phyloP scores from a whole-genome alignment of 2,797 vertebrate species.

The Melanotaenia pygmaea region DNA sequence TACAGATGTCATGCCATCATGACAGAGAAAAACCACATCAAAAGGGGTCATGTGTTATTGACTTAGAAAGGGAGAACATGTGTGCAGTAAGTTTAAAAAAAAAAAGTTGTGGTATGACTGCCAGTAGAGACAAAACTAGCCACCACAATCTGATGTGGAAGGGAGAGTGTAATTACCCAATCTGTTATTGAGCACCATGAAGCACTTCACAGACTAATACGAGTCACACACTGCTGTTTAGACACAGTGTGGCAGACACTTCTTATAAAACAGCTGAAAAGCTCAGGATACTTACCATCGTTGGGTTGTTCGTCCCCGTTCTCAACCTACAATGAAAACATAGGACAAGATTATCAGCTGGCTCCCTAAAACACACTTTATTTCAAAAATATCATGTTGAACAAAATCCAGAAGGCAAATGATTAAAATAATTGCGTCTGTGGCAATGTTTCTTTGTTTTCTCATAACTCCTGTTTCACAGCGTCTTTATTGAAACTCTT shows the following conservation, averaged over 20 bases:
- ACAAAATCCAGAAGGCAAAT: background rate
- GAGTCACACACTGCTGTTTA: constrained; percentile 70
- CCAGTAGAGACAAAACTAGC: constrained; percentile 2
- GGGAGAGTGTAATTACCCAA: constrained; percentile 41
- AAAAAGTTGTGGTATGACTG: constrained; percentile 1
- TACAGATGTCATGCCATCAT: constrained; percentile 40
- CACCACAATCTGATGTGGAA: constrained; percentile 15
- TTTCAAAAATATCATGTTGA: background rate
- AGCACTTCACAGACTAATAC: constrained; percentile 57
- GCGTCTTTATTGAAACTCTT: constrained; percentile 20
- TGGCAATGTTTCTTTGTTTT: background rate
- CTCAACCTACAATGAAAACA: constrained; percentile 71
- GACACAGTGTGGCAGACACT: constrained; percentile 32
- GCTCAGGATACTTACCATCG: constrained; percentile 73
- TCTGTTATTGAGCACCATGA: constrained; percentile 30
- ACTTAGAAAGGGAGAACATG: constrained; percentile 41
- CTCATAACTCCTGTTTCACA: background rate
- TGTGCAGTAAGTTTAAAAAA: constrained; percentile 22
- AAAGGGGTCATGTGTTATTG: constrained; percentile 41
- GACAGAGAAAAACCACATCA: constrained; percentile 63
- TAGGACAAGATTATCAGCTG: constrained; percentile 23
- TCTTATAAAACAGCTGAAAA: constrained; percentile 31
- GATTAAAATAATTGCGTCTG: background rate
- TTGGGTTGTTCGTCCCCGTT: constrained; percentile 75
- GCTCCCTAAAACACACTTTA: background rate